Evolutionary conservation across 2,888 invertebrate species (phyloP), one percentile per base, ranked within the genome.

Genomic region (Ophraella communa): DNA sequence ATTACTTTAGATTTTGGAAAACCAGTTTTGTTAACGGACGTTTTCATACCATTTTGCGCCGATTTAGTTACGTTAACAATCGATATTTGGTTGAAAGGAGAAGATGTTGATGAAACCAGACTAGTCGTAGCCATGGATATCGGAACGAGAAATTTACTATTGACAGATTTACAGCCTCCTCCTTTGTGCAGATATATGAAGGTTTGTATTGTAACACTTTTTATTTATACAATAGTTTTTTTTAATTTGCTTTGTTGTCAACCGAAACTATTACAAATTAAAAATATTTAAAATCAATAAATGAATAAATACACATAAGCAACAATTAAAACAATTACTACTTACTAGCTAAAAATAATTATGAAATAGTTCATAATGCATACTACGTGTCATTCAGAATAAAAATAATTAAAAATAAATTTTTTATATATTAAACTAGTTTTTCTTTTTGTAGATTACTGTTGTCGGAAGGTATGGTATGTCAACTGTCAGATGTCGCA

Each of bases 1-100:
- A 94, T 96, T 62, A 93, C 94, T 10, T 84, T 97, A 33, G 96
- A 97, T 83, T 95, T 97, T 81, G 95, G 96, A 3, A 90, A 92
- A 72, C 89, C 92, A 0, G 87, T 96, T 57, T 83, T 94, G 1
- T 86, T 97, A 39, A 96, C 96, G 0, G 96, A 96, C 81, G 84
- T 96, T 72, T 86, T 91, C 74, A 90, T 94, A 71, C 94, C 94
- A 0, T 87, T 91, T 1, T 94, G 93, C 76, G 88, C 89, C 64
- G 93, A 94, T 79, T 82, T 95, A 62, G 92, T 94, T 33, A 94
- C 94, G 0, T 83, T 96, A 1, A 92, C 92, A 71, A 90, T 97
- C 72, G 96, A 96, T 80, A 91, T 94, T 61, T 97, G 96, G 96
- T 87, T 91, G 68, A 88, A 88, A 51, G 90, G 92, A 57, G 96